Conservation (phyloP, 2,113 vertebrate species). For the Seriola aureovittata region DNA sequence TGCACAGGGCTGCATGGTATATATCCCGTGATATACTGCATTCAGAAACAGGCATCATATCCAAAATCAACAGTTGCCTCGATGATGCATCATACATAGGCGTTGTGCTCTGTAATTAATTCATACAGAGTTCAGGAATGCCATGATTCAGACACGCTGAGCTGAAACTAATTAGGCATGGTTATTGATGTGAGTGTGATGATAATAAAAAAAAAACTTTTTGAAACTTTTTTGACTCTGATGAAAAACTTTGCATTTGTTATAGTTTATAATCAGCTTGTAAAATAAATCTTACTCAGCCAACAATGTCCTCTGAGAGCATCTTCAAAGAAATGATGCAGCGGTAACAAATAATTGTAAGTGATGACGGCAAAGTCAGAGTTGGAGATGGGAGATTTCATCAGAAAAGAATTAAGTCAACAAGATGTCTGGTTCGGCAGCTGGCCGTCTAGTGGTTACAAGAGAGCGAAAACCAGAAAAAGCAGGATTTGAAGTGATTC, state of each 20-base stretch:
- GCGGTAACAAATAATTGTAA: background rate
- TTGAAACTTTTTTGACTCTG: conserved; percentile 13
- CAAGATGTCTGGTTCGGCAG: conserved; percentile 12
- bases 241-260: conserved; percentile 36
- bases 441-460: background rate
- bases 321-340: background rate
- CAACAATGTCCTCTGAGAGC: background rate
- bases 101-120: conserved; percentile 35
- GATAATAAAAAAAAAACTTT: conserved; percentile 15
- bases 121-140: conserved; percentile 1
- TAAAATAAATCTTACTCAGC: conserved; percentile 2
- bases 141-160: conserved; percentile 17
- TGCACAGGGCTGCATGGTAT: background rate
- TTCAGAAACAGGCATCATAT: conserved; percentile 1
- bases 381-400: background rate
- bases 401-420: conserved; percentile 2
- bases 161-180: conserved; percentile 37
- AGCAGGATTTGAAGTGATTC: background rate
- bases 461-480: background rate
- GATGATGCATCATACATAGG: conserved; percentile 9
- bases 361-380: background rate
- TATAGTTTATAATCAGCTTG: conserved; percentile 26
- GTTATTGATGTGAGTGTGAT: conserved; percentile 35
- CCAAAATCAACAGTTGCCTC: conserved; percentile 49
- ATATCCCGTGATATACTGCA: conserved; percentile 20